Conservation (phyloP, 2,888 invertebrate genomes). For the Epiblema foenella region DNA sequence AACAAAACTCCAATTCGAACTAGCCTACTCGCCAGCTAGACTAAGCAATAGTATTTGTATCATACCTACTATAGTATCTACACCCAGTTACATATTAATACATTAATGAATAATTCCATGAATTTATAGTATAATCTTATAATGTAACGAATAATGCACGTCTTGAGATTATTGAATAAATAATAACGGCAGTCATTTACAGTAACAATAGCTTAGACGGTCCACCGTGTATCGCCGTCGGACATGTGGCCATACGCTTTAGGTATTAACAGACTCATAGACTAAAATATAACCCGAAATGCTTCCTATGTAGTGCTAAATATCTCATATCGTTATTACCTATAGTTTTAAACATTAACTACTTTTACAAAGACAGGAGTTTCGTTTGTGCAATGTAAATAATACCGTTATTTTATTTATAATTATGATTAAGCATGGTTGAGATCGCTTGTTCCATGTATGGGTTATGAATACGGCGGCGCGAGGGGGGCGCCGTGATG, state of each 20-base stretch:
- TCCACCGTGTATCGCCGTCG: background rate
- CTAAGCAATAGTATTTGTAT: slow-evolving; percentile 19
- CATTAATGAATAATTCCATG: slow-evolving; percentile 36
- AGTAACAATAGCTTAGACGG: slow-evolving; percentile 27
- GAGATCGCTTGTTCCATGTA: slow-evolving; percentile 47
- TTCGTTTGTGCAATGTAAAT: slow-evolving; percentile 71
- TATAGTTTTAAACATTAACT: slow-evolving; percentile 48
- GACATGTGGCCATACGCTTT: slow-evolving; percentile 33
- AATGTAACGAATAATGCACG: slow-evolving; percentile 32
- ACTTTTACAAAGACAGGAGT: slow-evolving; percentile 51
- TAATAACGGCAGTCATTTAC: slow-evolving; percentile 20
- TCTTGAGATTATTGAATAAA: slow-evolving; percentile 39
- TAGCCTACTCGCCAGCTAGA: slow-evolving; percentile 35
- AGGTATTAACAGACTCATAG: slow-evolving; percentile 46
- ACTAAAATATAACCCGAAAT: slow-evolving; percentile 56
- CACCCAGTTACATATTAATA: slow-evolving; percentile 12
- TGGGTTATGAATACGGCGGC: slow-evolving; percentile 27
- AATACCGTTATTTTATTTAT: slow-evolving; percentile 58
- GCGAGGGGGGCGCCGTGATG: slow-evolving; percentile 23
- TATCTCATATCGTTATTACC: slow-evolving; percentile 49
- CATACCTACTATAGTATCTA: slow-evolving; percentile 19
- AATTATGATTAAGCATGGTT: slow-evolving; percentile 48
- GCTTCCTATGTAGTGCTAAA: slow-evolving; percentile 71
- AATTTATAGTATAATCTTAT: slow-evolving; percentile 37
- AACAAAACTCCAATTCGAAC: slow-evolving; percentile 38